Evolutionary conservation across 2,888 invertebrate species (phyloP), one percentile per base, ranked within the genome.

Genomic region (Timandra comae): DNA sequence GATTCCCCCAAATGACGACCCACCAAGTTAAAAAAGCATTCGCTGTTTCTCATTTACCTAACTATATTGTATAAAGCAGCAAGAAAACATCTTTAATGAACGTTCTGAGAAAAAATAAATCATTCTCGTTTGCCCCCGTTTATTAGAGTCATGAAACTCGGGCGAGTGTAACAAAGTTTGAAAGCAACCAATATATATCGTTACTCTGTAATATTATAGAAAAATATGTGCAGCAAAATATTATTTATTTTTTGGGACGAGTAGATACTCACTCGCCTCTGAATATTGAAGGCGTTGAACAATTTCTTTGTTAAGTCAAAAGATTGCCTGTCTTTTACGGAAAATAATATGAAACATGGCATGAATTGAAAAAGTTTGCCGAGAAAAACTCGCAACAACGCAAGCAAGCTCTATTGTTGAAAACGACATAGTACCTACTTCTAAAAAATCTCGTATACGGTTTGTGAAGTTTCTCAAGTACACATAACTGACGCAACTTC

Each of bases 331-430:
- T 60, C 62, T 64, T 70, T 67, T 55, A 49, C 57, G 58, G 46
- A 60, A 72, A 71, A 72, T 71, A 66, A 67, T 71, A 70, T 59
- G 54, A 71, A 71, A 71, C 68, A 75, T 66, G 65, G 63, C 60
- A 62, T 64, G 71, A 73, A 76, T 74, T 73, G 69, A 64, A 76
- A 73, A 76, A 77, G 65, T 75, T 76, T 56, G 42, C 49, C 52
- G 46, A 49, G 37, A 47, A 57, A 63, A 66, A 63, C 53, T 62
- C 46, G 44, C 43, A 48, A 66, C 59, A 55, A 55, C 51, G 43
- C 50, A 51, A 52, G 43, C 46, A 56, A 45, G 50, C 56, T 51
- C 50, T 45, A 56, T 65, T 65, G 66, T 65, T 58, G 44, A 49
- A 47, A 47, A 46, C 41, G 53, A 46, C 49, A 43, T 45, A 42